phyloP scores from a whole-genome alignment of 53 echinoderm and acorn worm genomes.

The Patiria pectinifera region DNA sequence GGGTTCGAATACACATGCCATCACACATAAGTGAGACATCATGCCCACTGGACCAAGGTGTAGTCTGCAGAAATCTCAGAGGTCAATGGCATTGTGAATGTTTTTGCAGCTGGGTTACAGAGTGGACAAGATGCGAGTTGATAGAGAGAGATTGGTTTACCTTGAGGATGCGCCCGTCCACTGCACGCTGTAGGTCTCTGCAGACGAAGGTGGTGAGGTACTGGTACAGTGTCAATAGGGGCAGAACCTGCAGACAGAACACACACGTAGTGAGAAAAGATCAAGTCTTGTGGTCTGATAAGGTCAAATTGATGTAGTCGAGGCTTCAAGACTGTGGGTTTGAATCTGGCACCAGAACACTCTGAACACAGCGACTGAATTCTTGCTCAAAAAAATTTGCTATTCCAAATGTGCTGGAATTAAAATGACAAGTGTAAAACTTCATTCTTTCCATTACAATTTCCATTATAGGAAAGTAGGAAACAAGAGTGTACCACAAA shows the following conservation, averaged over 20 bases:
- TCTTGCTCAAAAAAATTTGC: too few relatives aligned
- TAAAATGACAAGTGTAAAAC: too few relatives aligned
- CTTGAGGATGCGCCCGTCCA: conserved; percentile 95
- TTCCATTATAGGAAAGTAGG: too few relatives aligned
- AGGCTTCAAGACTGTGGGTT: too few relatives aligned
- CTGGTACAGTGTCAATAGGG: conserved; percentile 90
- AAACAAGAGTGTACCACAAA: too few relatives aligned
- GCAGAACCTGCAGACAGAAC: conserved; percentile 78
- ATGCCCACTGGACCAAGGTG: not conserved
- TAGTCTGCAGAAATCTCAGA: not conserved
- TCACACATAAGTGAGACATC: too few relatives aligned
- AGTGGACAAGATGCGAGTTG: not conserved
- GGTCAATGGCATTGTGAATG: not conserved
- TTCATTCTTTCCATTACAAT: too few relatives aligned
- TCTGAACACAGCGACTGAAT: too few relatives aligned
- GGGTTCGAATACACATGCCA: too few relatives aligned
- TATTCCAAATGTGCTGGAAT: too few relatives aligned
- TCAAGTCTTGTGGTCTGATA: not conserved
- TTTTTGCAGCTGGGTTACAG: not conserved
- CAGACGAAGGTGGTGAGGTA: conserved; percentile 97
- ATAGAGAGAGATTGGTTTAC: conserved; percentile 12
- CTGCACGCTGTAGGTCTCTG: conserved; percentile 94
- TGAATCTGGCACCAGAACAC: too few relatives aligned
- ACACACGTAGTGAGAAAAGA: not conserved
- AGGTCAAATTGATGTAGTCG: too few relatives aligned